Base-by-base conservation (phyloP, 2,888 invertebrate species). In the Clostera curtula region DNA sequence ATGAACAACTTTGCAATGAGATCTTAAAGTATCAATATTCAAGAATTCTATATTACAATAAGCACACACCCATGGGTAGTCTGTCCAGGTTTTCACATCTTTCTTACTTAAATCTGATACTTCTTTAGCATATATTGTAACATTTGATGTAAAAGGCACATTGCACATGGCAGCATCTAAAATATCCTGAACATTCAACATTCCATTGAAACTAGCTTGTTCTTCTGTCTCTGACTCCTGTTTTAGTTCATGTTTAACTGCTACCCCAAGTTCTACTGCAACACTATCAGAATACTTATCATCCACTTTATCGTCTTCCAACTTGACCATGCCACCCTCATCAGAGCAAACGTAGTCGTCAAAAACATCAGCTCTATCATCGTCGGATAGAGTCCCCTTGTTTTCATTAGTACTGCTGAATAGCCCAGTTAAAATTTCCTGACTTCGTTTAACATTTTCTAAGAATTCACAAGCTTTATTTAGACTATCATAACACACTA, bases 1-100 rank as follows among this genome's bases (percentile, higher is more conserved):
- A 45, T 91, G 91, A 1, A 86, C 85, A 4, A 77, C 68, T 36
- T 86, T 84, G 23, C 87, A 86, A 53, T 91, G 91, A 1, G 87
- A 80, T 28, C 89, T 68, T 16, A 91, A 62, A 21, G 62, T 72
- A 0, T 60, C 62, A 11, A 77, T 41, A 25, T 72, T 68, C 1
- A 69, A 39, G 38, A 79, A 82, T 36, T 79, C 79, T 4, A 74
- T 72, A 23, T 73, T 68, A 41, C 83, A 83, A 12, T 63, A 61
- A 0, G 59, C 53, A 37, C 83, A 83, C 1, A 76, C 40, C 83
- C 83, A 83, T 0, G 73, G 74, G 23, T 80, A 82, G n/a, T 74
- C 68, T 5, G 66, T 65, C 82, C 82, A 83, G 0, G 56, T 47
- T 6, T 50, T 52, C 2, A 70, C 49, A 5, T 42, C 36, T 30